phyloP scores from a whole-genome alignment of 1,140 invertebrate species.

The Aphidius ervi region DNA sequence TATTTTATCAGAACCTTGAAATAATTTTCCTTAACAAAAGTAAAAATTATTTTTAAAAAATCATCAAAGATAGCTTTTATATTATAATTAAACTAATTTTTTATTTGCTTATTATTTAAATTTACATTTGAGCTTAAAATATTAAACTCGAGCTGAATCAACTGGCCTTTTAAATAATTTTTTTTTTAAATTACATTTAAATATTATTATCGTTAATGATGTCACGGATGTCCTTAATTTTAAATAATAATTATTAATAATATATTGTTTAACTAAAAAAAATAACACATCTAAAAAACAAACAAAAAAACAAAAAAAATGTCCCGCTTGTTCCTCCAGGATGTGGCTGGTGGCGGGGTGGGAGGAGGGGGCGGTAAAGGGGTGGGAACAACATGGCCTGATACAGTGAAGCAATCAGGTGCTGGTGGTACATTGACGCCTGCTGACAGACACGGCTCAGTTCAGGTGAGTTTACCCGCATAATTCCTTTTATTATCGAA shows the following conservation, averaged over 20 bases:
- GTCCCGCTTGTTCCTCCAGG: constrained; percentile 52
- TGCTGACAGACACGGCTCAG: constrained; percentile 89
- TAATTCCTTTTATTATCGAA: constrained; percentile 24
- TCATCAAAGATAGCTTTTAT: too few relatives aligned
- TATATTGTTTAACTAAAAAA: constrained; percentile 23
- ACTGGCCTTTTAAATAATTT: background rate
- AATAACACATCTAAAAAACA: background rate
- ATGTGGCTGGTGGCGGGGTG: constrained; percentile 55
- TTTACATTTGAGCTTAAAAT: too few relatives aligned
- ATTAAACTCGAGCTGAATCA: background rate
- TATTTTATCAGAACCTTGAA: too few relatives aligned
- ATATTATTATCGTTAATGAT: background rate
- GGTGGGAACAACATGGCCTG: constrained; percentile 58
- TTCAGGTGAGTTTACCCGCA: constrained; percentile 70
- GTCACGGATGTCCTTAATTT: too few relatives aligned
- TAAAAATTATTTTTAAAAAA: too few relatives aligned
- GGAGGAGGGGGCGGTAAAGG: constrained; percentile 59
- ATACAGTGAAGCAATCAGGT: constrained; percentile 62
- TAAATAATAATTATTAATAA: too few relatives aligned
- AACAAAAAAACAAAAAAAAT: constrained; percentile 21
- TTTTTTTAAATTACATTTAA: background rate
- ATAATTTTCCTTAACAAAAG: too few relatives aligned
- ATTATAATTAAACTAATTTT: too few relatives aligned
- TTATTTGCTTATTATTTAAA: too few relatives aligned
- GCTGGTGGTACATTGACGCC: constrained; percentile 75